Base-by-base conservation (phyloP, 92 coral and sea anemone genomes). In the Epizoanthus stellaris region DNA sequence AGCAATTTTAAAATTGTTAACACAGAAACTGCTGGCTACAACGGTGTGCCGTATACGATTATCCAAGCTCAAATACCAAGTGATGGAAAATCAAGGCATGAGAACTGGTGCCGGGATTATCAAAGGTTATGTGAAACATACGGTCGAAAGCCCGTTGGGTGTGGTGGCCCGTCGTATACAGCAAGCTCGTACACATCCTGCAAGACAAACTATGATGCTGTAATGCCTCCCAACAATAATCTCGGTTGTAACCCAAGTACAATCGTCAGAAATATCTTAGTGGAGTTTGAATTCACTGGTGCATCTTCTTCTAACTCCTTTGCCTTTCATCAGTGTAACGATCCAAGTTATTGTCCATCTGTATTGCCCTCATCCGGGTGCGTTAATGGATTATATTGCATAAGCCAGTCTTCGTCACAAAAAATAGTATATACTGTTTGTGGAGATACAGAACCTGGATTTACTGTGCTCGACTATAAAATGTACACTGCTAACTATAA, bases 51-150 rank as follows among this genome's bases (percentile, higher is more conserved):
- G 8, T 85, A 42, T 23, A 91, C 91, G 43, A 88, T 76, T 3
- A 54, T 91, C 34, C 77, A 70, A 13, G 80, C 77, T 3, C 14
- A 82, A 16, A 80, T 82, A 12, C 90, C 93, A 10, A 56, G 25
- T 7, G 40, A 59, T 36, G 85, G 85, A 2, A 4, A 36, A 3
- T 87, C 90, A 17, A 87, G 54, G 67, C 90, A 87, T 43, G 87
- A 91, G 75, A 84, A 73, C 69, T 91, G 93, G 93, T 91, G 93
- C 79, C 56, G 85, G 15, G 93, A 91, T 79, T 91, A 87, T 56
- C 81, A 85, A 34, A 73, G 17, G 80, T 70, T 91, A 52, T 91
- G 93, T 66, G 91, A 87, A 62, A 87, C 93, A n/a, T 87, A 91
- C 57, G 93, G 91, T 57, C 67, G 60, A 56, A 90, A 91, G 16